Evolutionary conservation across 2,888 invertebrate species (phyloP).

Genomic region (Platerodrilus igneus): DNA sequence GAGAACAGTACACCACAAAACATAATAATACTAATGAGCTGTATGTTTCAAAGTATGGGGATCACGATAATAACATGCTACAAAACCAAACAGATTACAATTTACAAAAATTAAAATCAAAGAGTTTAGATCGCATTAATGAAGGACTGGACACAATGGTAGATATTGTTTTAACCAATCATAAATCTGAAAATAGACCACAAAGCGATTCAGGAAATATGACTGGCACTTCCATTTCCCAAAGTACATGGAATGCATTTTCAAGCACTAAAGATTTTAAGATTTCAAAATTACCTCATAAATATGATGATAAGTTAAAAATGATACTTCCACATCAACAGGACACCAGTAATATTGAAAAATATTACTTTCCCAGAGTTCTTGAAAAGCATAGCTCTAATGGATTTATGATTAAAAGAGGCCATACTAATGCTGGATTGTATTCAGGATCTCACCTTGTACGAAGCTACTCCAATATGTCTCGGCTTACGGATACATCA

Average conservation of each 20-base stretch:
- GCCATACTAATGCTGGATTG: constrained; percentile 59
- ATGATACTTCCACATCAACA: constrained; percentile 42
- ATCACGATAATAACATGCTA: too few species aligned
- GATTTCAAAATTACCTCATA: constrained; percentile 20
- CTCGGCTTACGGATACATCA: constrained; percentile 39
- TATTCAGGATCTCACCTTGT: constrained; percentile 58
- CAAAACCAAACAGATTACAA: too few species aligned
- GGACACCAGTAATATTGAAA: constrained; percentile 39
- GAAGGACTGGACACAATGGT: constrained; percentile 66
- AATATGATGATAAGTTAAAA: constrained; percentile 40
- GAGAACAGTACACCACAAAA: constrained; percentile 38
- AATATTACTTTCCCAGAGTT: constrained; percentile 46
- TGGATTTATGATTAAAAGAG: constrained; percentile 58
- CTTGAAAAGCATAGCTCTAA: constrained; percentile 50
- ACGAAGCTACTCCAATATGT: constrained; percentile 43
- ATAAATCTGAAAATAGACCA: constrained; percentile 19
- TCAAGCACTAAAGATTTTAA: constrained; percentile 20
- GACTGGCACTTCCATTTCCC: constrained; percentile 32
- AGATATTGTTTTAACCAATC: constrained; percentile 61
- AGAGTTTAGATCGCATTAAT: constrained; percentile 75
- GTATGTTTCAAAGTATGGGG: too few species aligned
- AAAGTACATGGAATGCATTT: constrained; percentile 36
- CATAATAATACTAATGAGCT: too few species aligned
- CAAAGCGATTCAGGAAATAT: constrained; percentile 40
- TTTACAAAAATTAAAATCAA: constrained; percentile 48